Base-by-base conservation (phyloP, 2,797 vertebrate species). In the Knipowitschia caucasica region DNA sequence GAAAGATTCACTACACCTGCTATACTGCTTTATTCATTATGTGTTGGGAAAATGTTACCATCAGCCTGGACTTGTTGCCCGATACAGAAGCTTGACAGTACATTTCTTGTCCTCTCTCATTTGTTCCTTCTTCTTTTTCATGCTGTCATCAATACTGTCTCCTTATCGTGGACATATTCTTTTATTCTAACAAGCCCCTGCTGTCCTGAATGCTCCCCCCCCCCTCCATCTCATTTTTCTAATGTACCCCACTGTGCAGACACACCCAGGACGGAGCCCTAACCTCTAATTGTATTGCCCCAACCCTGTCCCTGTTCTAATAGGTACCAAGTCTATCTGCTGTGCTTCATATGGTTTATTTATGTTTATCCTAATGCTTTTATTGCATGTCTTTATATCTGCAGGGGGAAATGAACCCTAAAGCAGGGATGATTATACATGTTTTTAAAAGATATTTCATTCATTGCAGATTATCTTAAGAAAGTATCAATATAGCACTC, bases 171-270 rank as follows among this genome's bases (percentile, higher is more conserved):
- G 14, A 44, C 40, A 43, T 82, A 80, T 82, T 80, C 79, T 71
- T 87, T 81, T 88, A 82, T 88, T 83, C 82, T 81, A 90, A 89
- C 87, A 89, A 88, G 86, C 85, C 80, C 86, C 84, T 62, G 73
- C 80, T 77, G 71, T 83, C 80, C 87, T 88, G 83, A 86, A 73
- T 53, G 70, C 68, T 80, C 80, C 80, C 60, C 71, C 84, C 78
- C 79, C 80, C 60, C 71, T 83, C 78, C 79, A 81, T 84, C 90
- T 92, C 90, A 92, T 91, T 90, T 90, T 85, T 82, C 86, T 91
- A 92, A 92, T 92, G 89, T 79, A 85, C 71, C 78, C 62, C 58
- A 79, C 72, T 67, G 61, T 38, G 67, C 42, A 64, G 54, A 53
- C 55, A 61, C 66, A 57, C 60, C 21, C 69, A 56, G 75, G 61